Conservation (phyloP, 2,888 invertebrate genomes). For the Cryptocheilus praepositus region DNA sequence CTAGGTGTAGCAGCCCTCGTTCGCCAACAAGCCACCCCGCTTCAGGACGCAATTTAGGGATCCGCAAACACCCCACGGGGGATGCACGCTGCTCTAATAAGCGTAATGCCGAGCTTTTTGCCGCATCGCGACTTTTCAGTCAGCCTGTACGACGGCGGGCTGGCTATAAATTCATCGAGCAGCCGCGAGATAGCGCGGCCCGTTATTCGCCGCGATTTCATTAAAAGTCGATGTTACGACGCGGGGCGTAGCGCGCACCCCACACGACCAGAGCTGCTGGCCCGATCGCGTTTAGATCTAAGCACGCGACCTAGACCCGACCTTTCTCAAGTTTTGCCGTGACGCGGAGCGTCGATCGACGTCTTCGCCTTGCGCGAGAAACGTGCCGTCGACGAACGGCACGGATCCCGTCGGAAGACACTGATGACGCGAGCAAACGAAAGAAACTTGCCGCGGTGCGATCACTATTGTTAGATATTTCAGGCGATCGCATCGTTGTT, state of each 20-base stretch:
- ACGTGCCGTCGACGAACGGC: too few species aligned
- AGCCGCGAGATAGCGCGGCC: constrained; percentile 4
- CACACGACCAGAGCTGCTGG: not conserved
- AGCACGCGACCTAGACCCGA: constrained; percentile 57
- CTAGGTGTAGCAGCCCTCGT: not conserved
- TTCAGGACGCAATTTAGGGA: too few species aligned
- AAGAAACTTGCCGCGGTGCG: too few species aligned
- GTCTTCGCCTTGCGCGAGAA: not conserved
- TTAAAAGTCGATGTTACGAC: constrained; percentile 40
- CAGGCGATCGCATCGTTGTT: too few species aligned
- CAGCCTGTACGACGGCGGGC: not conserved
- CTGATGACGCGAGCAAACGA: too few species aligned
- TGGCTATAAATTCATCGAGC: constrained; percentile 6
- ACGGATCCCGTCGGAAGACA: too few species aligned
- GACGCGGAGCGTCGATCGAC: constrained; percentile 24
- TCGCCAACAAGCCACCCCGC: not conserved
- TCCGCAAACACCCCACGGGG: too few species aligned
- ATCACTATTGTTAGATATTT: too few species aligned
- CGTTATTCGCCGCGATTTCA: constrained; percentile 28
- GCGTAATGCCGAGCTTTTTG: not conserved
- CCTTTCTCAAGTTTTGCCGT: constrained; percentile 47
- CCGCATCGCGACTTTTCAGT: not conserved
- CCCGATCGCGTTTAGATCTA: constrained; percentile 35
- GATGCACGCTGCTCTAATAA: too few species aligned
- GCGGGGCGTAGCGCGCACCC: constrained; percentile 11